These are phyloP conservation scores for Orchesella cincta DNA, from an alignment of 1,140 invertebrate species.

Conservation along the genomic window DNA sequence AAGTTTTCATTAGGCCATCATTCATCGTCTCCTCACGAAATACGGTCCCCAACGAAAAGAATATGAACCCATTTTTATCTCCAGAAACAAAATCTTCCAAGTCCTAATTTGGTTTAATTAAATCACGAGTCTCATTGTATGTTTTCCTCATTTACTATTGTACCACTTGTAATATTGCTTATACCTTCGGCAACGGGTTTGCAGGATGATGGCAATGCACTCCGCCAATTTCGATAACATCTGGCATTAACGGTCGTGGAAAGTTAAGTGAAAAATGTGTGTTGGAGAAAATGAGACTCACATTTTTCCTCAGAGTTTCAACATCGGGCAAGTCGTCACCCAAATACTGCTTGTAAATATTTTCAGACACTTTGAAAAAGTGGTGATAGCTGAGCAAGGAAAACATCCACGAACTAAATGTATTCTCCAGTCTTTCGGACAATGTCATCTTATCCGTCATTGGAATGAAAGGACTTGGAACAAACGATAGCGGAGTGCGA, in stretches of 20 bases:
- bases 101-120: background rate
- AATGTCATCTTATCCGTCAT: slow-evolving; percentile 37
- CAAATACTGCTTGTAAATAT: slow-evolving; percentile 58
- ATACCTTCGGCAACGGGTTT: slow-evolving; percentile 51
- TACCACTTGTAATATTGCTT: background rate
- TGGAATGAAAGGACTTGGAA: slow-evolving; percentile 19
- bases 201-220: slow-evolving; percentile 58
- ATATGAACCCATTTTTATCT: slow-evolving; percentile 11
- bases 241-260: slow-evolving; percentile 58
- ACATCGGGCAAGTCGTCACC: slow-evolving; percentile 58
- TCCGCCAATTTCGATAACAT: slow-evolving; percentile 64
- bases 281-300: slow-evolving; percentile 63
- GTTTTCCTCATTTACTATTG: background rate
- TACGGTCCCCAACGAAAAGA: slow-evolving; percentile 35
- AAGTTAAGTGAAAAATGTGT: slow-evolving; percentile 61
- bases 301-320: slow-evolving; percentile 57
- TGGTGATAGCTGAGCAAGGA: background rate
- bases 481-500: slow-evolving; percentile 36
- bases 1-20: slow-evolving; percentile 22
- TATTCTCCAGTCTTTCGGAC: slow-evolving; percentile 31
- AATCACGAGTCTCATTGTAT: background rate
- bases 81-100: slow-evolving; percentile 25
- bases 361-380: slow-evolving; percentile 44
- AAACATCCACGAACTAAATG: background rate
- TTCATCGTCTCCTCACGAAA: slow-evolving; percentile 34